Evolutionary conservation across 2,113 vertebrate genomes (phyloP).

Genomic region (Mirza zaza): DNA sequence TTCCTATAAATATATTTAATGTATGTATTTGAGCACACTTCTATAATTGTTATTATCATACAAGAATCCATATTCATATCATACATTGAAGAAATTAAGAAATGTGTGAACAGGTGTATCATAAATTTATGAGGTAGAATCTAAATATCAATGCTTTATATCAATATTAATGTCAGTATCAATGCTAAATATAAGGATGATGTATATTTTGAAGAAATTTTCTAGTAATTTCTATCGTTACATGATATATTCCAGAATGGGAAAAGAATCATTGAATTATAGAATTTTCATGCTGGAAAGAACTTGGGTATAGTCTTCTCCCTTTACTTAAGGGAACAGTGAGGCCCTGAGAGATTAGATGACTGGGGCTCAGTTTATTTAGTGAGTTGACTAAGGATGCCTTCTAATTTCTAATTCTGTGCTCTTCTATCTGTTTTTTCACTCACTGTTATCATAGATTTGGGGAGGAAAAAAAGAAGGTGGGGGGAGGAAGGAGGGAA

Average conservation of each 20-base stretch:
- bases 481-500: fast-evolving
- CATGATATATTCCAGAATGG: background rate
- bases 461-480: no score
- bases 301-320: background rate
- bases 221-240: background rate
- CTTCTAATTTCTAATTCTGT: background rate
- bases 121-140: background rate
- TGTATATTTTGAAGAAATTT: background rate
- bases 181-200: background rate
- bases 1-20: constrained; percentile 7
- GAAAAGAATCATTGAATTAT: background rate
- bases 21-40: background rate
- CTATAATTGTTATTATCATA: background rate
- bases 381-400: background rate
- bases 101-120: background rate
- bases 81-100: background rate
- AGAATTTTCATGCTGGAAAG: background rate
- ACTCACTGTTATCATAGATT: background rate
- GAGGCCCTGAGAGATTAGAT: background rate
- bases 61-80: no score
- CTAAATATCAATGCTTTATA: background rate
- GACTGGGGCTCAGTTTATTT: background rate
- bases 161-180: background rate
- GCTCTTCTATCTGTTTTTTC: background rate
- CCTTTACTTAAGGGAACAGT: background rate